These are phyloP conservation scores for Conistra vaccinii DNA, from an alignment of 2,888 invertebrate species.

Conservation along the genomic window DNA sequence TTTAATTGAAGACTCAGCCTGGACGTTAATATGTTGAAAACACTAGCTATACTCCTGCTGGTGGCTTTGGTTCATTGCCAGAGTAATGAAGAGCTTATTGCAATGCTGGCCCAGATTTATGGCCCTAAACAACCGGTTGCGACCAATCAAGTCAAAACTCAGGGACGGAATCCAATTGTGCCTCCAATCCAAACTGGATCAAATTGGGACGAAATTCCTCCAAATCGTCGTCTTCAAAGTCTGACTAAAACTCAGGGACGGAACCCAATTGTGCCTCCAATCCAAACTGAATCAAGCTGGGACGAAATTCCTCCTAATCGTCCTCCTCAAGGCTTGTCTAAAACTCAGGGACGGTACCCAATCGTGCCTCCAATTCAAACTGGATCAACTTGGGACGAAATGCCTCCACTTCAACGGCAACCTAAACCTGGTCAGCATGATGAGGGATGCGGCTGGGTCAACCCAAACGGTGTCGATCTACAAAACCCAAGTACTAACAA, in stretches of 20 bases:
- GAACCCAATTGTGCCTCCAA: too few species aligned
- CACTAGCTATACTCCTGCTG: constrained; percentile 64
- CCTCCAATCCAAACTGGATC: constrained; percentile 12
- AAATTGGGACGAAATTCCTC: constrained; percentile 64
- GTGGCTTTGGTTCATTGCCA: constrained; percentile 69
- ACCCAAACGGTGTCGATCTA: constrained; percentile 93
- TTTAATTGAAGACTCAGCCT: neutral
- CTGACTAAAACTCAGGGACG: too few species aligned
- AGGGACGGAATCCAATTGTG: neutral
- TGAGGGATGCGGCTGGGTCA: constrained; percentile 93
- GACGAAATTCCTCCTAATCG: constrained; percentile 70
- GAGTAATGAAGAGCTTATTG: constrained; percentile 73
- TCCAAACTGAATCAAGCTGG: neutral
- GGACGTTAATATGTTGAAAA: constrained; percentile 68
- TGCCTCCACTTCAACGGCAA: constrained; percentile 63
- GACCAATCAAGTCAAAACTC: neutral
- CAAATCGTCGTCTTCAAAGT: constrained; percentile 69
- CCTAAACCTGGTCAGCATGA: constrained; percentile 35
- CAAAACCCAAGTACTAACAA: constrained; percentile 92
- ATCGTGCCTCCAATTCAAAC: constrained; percentile 24
- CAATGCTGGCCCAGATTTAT: constrained; percentile 66
- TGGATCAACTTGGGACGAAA: constrained; percentile 60
- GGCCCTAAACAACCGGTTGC: constrained; percentile 8
- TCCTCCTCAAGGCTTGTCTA: constrained; percentile 53
- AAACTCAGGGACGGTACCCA: neutral